phyloP scores from a whole-genome alignment of 2,797 vertebrate species.

The Diplodus puntazzo region DNA sequence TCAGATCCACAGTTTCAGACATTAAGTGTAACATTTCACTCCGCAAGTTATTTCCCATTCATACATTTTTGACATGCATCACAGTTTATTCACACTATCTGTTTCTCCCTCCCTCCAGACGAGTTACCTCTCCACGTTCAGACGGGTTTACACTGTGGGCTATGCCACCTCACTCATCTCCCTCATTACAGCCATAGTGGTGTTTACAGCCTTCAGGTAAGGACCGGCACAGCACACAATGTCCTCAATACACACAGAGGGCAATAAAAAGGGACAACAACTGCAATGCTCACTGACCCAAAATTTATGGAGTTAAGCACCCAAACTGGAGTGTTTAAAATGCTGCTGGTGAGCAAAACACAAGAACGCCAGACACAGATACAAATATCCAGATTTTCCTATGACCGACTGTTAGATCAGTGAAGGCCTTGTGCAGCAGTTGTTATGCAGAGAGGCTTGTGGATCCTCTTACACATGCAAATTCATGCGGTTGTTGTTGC shows the following conservation, averaged over 20 bases:
- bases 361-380: background rate
- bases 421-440: background rate
- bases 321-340: background rate
- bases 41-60: background rate
- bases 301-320: constrained; percentile 1
- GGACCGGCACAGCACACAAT: constrained; percentile 6
- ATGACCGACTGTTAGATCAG: background rate
- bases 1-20: background rate
- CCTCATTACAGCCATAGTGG: constrained; percentile 84
- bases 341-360: background rate
- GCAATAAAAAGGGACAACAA: background rate
- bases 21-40: background rate
- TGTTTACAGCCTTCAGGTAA: constrained; percentile 87
- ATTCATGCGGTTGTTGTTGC: background rate
- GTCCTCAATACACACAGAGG: constrained; percentile 17
- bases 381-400: constrained; percentile 4
- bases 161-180: constrained; percentile 87
- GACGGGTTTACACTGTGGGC: constrained; percentile 86
- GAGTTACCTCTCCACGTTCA: constrained; percentile 88
- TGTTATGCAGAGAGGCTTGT: constrained; percentile 7
- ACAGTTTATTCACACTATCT: background rate
- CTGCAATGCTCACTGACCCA: background rate
- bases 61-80: background rate
- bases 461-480: constrained; percentile 17
- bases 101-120: constrained; percentile 77